Evolutionary conservation across 1,140 invertebrate species (phyloP).

Genomic region (Conus betulinus): DNA sequence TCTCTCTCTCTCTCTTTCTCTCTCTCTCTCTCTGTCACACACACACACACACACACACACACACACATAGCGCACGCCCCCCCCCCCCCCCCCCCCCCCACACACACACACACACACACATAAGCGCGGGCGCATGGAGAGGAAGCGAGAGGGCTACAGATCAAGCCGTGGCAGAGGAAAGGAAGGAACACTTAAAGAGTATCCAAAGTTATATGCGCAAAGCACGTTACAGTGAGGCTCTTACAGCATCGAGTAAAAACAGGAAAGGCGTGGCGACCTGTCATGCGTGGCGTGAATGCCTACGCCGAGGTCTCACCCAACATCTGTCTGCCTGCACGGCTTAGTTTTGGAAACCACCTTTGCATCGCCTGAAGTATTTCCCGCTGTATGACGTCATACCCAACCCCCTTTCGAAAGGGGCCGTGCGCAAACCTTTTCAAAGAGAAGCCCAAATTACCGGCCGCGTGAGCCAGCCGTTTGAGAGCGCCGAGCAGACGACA

Average conservation of each 20-base stretch:
- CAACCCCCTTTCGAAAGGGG: neutral
- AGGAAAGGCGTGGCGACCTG: neutral
- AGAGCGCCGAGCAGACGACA: slow-evolving; percentile 30
- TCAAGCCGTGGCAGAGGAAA: neutral
- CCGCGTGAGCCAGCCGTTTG: slow-evolving; percentile 10
- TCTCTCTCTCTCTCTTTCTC: no score
- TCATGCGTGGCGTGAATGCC: neutral
- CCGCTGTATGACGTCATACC: slow-evolving; percentile 31
- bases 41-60: no score
- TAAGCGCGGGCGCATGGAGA: no score
- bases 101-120: no score
- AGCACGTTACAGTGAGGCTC: neutral
- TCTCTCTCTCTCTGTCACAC: no score
- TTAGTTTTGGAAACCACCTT: slow-evolving; percentile 2
- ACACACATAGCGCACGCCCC: no score
- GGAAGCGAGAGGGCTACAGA: neutral
- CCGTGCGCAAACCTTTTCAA: slow-evolving; percentile 23
- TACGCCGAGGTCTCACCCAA: neutral
- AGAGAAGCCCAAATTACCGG: neutral
- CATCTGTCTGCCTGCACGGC: neutral
- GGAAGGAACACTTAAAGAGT: neutral
- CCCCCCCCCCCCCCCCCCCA: no score
- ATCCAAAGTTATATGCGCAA: no score
- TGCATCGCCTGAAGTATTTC: slow-evolving; percentile 28
- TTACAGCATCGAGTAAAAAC: neutral